phyloP scores from a whole-genome alignment of 2,888 invertebrate species.

The Aphidius colemani region DNA sequence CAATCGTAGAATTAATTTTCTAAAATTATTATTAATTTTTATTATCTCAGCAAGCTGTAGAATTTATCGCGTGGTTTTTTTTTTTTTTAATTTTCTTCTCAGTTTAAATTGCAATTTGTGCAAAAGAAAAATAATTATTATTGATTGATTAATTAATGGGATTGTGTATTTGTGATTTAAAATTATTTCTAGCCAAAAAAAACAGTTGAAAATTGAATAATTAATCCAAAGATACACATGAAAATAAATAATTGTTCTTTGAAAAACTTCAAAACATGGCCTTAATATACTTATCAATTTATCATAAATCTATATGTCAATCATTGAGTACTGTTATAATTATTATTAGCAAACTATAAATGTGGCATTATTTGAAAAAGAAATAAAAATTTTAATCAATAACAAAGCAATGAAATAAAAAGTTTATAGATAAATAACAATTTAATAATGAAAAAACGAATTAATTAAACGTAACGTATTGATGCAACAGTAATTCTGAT shows the following conservation, averaged over 20 bases:
- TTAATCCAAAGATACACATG: constrained; percentile 1
- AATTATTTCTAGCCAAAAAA: constrained; percentile 2
- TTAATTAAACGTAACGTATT: no score
- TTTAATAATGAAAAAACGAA: constrained; percentile 7
- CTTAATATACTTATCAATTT: constrained; percentile 50
- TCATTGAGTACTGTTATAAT: constrained; percentile 32
- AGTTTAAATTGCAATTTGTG: background rate
- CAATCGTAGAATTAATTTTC: constrained; percentile 49
- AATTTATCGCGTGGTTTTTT: constrained; percentile 30
- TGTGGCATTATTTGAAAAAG: constrained; percentile 11
- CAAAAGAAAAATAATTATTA: constrained; percentile 7
- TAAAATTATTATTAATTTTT: constrained; percentile 28
- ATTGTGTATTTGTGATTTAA: background rate
- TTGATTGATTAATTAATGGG: constrained; percentile 13
- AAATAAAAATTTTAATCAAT: constrained; percentile 8
- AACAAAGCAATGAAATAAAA: background rate
- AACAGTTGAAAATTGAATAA: constrained; percentile 47
- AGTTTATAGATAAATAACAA: background rate
- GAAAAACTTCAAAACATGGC: constrained; percentile 50
- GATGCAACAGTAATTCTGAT: no score
- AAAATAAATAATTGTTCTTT: constrained; percentile 39
- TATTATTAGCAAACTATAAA: constrained; percentile 35
- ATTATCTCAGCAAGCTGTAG: constrained; percentile 34
- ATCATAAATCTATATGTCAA: constrained; percentile 40
- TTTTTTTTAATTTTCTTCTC: constrained; percentile 2